phyloP scores from a whole-genome alignment of 2,113 vertebrate species.

The Cyprinus carpio region DNA sequence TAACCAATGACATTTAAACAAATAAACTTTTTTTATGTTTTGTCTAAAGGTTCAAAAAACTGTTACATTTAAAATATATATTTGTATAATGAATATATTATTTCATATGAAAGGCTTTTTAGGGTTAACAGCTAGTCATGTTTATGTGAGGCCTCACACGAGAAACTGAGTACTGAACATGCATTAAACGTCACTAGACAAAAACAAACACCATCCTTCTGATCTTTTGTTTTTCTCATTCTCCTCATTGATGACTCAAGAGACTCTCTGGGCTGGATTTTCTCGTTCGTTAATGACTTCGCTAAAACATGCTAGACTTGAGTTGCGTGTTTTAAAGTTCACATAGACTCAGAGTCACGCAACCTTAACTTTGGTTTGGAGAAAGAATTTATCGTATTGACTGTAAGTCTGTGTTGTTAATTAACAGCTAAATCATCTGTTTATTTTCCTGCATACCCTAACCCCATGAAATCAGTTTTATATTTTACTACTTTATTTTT shows the following conservation, averaged over 20 bases:
- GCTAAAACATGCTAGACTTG: conserved; percentile 22
- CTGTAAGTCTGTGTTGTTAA: background rate
- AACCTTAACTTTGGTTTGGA: conserved; percentile 7
- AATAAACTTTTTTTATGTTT: too few relatives aligned
- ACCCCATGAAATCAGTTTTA: too few relatives aligned
- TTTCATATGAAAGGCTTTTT: too few relatives aligned
- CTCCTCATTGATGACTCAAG: conserved; percentile 59
- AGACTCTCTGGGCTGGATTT: conserved; percentile 49
- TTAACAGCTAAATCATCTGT: background rate
- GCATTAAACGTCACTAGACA: background rate
- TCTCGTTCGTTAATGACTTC: conserved; percentile 42
- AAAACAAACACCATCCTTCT: background rate
- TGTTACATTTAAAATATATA: too few relatives aligned
- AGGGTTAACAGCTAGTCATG: background rate
- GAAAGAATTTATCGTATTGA: background rate
- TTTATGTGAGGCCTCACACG: background rate
- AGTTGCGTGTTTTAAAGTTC: background rate
- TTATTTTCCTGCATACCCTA: too few relatives aligned
- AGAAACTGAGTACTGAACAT: background rate
- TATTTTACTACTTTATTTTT: background rate
- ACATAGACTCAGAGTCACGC: conserved; percentile 33
- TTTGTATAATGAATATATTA: too few relatives aligned
- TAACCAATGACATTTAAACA: too few relatives aligned
- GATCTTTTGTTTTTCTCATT: background rate
- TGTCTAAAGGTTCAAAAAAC: too few relatives aligned